Percentiles rank a stretch among this genome's conserved stretches.
Conservation (phyloP, 2,888 invertebrate species). For the Miltochrista miniata region DNA sequence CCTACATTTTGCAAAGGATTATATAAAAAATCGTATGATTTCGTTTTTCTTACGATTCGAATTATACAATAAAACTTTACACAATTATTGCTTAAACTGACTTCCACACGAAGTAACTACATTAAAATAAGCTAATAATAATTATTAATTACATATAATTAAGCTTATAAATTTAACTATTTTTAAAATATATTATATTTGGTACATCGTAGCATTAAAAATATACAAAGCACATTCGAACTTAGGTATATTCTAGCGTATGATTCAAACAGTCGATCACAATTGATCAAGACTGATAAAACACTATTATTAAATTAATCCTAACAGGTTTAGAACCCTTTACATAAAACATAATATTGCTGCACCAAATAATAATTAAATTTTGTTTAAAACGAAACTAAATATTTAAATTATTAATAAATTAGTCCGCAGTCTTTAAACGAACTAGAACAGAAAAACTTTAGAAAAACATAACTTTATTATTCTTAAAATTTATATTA, state of each 20-base stretch:
- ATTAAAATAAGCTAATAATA: conserved; percentile 7
- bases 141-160: conserved; percentile 18
- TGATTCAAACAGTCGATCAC: conserved; percentile 67
- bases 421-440: conserved; percentile 49
- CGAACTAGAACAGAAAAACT: conserved; percentile 58
- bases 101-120: conserved; percentile 19
- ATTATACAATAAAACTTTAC: conserved; percentile 11
- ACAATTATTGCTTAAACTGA: conserved; percentile 40
- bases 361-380: conserved; percentile 50
- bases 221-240: conserved; percentile 77
- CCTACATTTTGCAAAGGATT: neutral
- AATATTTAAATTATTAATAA: conserved; percentile 39
- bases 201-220: conserved; percentile 67
- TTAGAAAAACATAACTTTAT: conserved; percentile 36
- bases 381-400: conserved; percentile 42
- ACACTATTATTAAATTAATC: conserved; percentile 39
- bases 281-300: conserved; percentile 54
- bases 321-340: conserved; percentile 67
- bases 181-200: conserved; percentile 56
- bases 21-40: neutral
- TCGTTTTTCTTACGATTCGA: conserved; percentile 9
- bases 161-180: conserved; percentile 23
- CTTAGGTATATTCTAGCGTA: conserved; percentile 84
- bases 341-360: conserved; percentile 55
- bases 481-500: conserved; percentile 38